A percentile compares a stretch with the other conserved stretches of the same genome.
phyloP scores from a whole-genome alignment of 2,113 vertebrate genomes.

The Podarcis muralis region DNA sequence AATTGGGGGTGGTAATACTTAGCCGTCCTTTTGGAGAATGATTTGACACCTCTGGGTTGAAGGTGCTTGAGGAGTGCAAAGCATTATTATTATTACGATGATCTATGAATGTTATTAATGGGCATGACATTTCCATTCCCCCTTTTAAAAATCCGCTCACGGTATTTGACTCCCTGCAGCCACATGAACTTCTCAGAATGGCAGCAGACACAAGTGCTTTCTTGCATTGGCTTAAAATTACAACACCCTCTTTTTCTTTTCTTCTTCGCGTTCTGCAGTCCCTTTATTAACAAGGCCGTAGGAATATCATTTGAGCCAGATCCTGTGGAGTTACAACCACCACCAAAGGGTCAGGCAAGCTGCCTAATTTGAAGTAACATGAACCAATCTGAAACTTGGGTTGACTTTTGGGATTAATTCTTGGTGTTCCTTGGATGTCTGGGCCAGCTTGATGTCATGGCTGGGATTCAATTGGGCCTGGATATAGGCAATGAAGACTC shows the following conservation, averaged over 20 bases:
- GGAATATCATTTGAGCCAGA: not conserved
- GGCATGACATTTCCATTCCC: not conserved
- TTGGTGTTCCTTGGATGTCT: not conserved
- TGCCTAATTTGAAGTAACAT: not conserved
- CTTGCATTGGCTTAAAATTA: not conserved
- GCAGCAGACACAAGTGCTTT: not conserved
- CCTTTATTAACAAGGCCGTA: not conserved
- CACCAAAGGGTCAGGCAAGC: not conserved
- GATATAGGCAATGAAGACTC: not conserved
- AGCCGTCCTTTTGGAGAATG: constrained; percentile 15
- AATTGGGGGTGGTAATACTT: constrained; percentile 21
- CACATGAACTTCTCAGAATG: not conserved
- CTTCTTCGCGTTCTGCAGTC: not conserved
- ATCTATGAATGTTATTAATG: constrained; percentile 5
- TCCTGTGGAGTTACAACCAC: not conserved
- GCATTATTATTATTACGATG: constrained; percentile 19
- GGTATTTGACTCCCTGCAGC: not conserved
- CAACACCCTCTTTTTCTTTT: not conserved
- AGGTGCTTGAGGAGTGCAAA: constrained; percentile 45
- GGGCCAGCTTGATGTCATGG: not conserved
- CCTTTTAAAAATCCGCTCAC: not conserved
- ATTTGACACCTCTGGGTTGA: constrained; percentile 34
- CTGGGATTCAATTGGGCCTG: not conserved
- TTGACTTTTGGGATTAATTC: not conserved
- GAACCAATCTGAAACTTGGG: not conserved